Evolutionary conservation across 2,888 invertebrate species (phyloP), one percentile per base, ranked within the genome.

Genomic region (Nasonia oneida): DNA sequence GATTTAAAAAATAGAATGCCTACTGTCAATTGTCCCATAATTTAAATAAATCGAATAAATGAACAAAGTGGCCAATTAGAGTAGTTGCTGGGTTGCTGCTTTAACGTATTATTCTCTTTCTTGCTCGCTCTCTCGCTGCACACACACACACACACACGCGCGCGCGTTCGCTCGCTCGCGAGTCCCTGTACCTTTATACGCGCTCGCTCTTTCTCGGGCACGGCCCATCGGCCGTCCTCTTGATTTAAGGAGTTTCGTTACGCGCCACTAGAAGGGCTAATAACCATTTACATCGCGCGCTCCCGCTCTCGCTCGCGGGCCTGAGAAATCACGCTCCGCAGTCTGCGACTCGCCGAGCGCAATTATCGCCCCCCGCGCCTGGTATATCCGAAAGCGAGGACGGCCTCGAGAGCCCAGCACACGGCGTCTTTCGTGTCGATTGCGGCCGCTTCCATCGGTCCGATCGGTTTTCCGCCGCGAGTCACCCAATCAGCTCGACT

Each of bases 11-110:
- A 93, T 93, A 93, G 93, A 93, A 93, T 93, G 93, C 93, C 93
- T 93, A 93, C 93, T 93, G 93, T 93, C 93, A 93, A 93, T 93
- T 93, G 93, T 93, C 93, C 93, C 93, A 93, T 93, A 93, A 93
- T 93, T 93, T 93, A 93, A 93, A 93, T 93, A 93, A 93, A 93
- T 93, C 93, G 93, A 93, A 93, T 93, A 93, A 93, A 93, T 93
- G 93, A 93, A 93, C 93, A 93, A 93, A 93, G 93, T 93, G 93
- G 93, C 93, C 93, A 93, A 93, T 93, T 93, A 93, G 93, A 93
- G 92, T 87, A 92, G 92, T 93, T 92, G 92, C 91, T 92, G 92
- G 42, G 89, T 89, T 90, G 90, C 89, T 90, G 90, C 92, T 92
- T 92, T 91, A 73, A 75, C 84, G 73, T 70, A 74, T 80, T 73